A percentile compares a stretch with the other conserved stretches of the same genome.
Evolutionary conservation across 2,113 vertebrate species (phyloP).

Genomic region (Pandion haliaetus): DNA sequence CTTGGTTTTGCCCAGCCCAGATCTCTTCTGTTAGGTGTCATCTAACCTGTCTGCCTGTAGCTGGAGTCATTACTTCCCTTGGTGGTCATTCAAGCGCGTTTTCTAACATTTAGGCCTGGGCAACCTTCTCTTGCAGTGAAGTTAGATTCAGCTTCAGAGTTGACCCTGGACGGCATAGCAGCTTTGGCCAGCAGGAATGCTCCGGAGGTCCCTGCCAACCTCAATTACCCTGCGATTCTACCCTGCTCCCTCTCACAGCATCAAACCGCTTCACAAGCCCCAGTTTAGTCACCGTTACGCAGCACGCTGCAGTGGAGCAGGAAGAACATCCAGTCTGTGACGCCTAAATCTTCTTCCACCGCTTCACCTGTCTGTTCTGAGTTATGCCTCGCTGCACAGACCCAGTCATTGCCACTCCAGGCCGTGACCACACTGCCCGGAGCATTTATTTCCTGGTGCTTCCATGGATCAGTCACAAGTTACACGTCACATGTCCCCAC

Average conservation of each 20-base stretch:
- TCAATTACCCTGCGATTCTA: neutral
- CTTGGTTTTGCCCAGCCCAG: neutral
- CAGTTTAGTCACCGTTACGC: fast-evolving
- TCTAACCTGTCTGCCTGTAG: neutral
- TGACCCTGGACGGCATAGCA: neutral
- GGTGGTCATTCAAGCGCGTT: neutral
- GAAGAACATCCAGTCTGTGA: neutral
- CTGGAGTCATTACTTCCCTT: neutral
- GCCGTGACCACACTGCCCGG: fast-evolving
- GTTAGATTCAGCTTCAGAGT: neutral
- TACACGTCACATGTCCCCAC: fast-evolving
- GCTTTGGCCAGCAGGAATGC: neutral
- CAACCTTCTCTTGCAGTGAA: neutral
- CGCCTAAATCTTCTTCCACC: neutral
- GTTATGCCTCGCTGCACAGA: fast-evolving
- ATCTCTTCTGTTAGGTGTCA: neutral
- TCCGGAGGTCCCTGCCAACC: neutral
- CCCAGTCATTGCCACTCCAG: neutral
- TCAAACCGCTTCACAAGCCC: neutral
- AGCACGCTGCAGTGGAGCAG: neutral
- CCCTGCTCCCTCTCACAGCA: neutral
- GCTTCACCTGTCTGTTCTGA: neutral
- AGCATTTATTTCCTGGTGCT: neutral
- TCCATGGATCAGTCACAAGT: neutral
- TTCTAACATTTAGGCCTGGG: neutral